phyloP scores from a whole-genome alignment of 1,140 invertebrate species.

The Drosophila bocki region DNA sequence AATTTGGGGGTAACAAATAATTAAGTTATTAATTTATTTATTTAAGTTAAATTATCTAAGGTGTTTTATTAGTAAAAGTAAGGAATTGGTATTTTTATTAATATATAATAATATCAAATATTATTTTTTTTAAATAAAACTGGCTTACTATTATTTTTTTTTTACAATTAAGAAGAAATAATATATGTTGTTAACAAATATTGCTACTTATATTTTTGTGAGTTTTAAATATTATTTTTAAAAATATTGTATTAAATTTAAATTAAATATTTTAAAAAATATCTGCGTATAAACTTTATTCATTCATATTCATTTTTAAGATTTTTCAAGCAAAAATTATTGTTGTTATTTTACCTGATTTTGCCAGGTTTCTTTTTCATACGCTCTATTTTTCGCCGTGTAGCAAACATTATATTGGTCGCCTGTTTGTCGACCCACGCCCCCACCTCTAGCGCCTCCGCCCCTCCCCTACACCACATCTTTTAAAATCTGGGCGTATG shows the following conservation, averaged over 20 bases:
- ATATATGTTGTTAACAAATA: too few relatives aligned
- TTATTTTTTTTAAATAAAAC: too few relatives aligned
- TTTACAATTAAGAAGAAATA: too few relatives aligned
- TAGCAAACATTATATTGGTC: constrained; percentile 67
- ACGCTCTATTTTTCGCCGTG: constrained; percentile 2
- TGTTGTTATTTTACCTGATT: not conserved
- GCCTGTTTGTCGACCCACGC: constrained; percentile 57
- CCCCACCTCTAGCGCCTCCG: not conserved
- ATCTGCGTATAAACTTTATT: not conserved
- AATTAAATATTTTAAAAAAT: not conserved
- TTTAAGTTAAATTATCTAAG: too few relatives aligned
- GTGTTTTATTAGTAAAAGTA: not conserved
- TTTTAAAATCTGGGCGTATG: constrained; percentile 52
- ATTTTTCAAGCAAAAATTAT: not conserved
- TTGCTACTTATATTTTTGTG: too few relatives aligned
- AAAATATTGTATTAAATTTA: too few relatives aligned
- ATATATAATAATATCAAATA: too few relatives aligned
- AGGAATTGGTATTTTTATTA: not conserved
- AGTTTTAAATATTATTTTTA: too few relatives aligned
- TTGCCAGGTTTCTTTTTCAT: too few relatives aligned
- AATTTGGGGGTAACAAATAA: too few relatives aligned
- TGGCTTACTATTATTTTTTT: too few relatives aligned
- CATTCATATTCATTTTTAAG: too few relatives aligned
- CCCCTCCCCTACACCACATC: not conserved
- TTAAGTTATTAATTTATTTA: not conserved